Evolutionary conservation across 2,113 vertebrate genomes (phyloP), one percentile per base, ranked within the genome.

Genomic region (Ceuthmochares aereus): DNA sequence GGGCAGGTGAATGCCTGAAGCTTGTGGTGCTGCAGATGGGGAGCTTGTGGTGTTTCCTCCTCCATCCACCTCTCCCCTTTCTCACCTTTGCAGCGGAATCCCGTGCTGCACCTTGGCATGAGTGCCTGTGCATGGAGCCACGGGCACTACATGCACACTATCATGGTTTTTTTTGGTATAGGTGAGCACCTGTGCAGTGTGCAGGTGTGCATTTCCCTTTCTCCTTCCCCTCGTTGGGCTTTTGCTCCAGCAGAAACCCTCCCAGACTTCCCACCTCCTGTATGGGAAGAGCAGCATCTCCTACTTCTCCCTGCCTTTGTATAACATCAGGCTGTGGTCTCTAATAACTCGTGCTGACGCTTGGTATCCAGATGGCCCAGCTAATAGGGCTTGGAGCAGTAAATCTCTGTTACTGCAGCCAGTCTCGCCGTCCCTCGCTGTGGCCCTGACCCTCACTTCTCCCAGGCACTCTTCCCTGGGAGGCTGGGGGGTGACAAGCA

Each of bases 331-430:
- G 32, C 43, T 83, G 82, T 74, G 91, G 85, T 75, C 89, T 96
- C 84, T 49, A 29, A 49, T 54, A 88, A 47, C 85, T 63, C 12
- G 19, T 75, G 92, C 79, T 91, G 93, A 26, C 2, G 40, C 40
- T 85, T 83, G 76, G 87, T 93, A 72, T 97, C 96, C 97, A 95
- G 97, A 87, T 96, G 95, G 96, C 83, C 75, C 79, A 42, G 92
- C 90, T 93, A 87, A 88, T 78, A 75, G 78, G 27, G 22, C 91
- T 97, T 4, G 47, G 37, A 92, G 94, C 88, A 34, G 72, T 97
- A 96, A 95, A 95, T 97, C 96, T 95, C 95, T 30, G 3, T 86
- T 68, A 51, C 76, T 90, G 87, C 89, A 95, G 69, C 68, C 30
- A 83, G 6, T 49, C 60, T 84, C 16, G 2, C 84, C 13, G 1